A percentile compares a stretch with the other conserved stretches of the same genome.
Evolutionary conservation across 1,140 invertebrate genomes (phyloP).

Genomic region (Manduca sexta): DNA sequence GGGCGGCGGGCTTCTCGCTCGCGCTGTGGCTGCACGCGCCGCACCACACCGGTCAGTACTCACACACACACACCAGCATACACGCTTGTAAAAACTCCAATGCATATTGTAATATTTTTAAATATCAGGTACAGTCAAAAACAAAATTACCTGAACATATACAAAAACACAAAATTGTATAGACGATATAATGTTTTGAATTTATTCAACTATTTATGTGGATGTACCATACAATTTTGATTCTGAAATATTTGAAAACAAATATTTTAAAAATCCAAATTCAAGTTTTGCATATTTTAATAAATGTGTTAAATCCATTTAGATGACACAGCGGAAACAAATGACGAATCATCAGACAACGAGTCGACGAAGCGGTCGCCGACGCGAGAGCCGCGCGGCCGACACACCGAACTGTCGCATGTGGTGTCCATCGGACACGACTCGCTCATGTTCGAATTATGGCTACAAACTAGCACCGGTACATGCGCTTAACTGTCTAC

Average conservation of each 20-base stretch:
- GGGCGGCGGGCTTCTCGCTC: slow-evolving; percentile 76
- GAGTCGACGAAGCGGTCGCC: slow-evolving; percentile 10
- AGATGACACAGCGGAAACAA: slow-evolving; percentile 39
- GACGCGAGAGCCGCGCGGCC: background rate
- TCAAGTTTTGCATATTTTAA: slow-evolving; percentile 1
- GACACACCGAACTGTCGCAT: slow-evolving; percentile 24
- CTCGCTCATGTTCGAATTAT: slow-evolving; percentile 54
- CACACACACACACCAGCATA: too few relatives aligned
- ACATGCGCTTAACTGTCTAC: slow-evolving; percentile 11
- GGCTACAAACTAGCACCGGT: slow-evolving; percentile 41
- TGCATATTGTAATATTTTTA: too few relatives aligned
- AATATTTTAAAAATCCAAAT: too few relatives aligned
- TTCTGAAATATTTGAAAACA: too few relatives aligned
- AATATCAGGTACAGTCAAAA: too few relatives aligned
- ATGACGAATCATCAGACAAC: slow-evolving; percentile 21
- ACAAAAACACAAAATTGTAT: too few relatives aligned
- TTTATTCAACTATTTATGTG: too few relatives aligned
- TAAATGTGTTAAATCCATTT: slow-evolving; percentile 2
- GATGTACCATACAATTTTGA: too few relatives aligned
- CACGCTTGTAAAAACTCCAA: too few relatives aligned
- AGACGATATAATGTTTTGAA: too few relatives aligned
- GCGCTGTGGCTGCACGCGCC: slow-evolving; percentile 72
- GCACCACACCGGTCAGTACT: background rate
- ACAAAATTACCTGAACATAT: too few relatives aligned
- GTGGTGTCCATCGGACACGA: slow-evolving; percentile 51